Evolutionary conservation across 2,797 vertebrate genomes (phyloP).

Genomic region (Naso thynnoides): DNA sequence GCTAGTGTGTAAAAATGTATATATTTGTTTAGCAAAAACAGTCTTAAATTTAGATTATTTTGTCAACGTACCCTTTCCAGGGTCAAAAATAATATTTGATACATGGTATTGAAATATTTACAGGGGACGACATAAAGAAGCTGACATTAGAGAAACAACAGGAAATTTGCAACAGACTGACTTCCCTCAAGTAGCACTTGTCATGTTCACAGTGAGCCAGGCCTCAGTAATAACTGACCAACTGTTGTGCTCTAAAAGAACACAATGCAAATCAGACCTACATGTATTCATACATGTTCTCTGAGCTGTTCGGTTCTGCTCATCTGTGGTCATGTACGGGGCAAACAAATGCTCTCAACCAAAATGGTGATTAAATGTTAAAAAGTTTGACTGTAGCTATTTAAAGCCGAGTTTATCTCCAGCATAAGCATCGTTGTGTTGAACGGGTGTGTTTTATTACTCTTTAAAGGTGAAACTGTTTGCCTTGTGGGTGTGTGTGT

Average conservation of each 20-base stretch:
- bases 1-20: not conserved
- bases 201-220: not conserved
- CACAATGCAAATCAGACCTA: not conserved
- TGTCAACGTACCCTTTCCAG: not conserved
- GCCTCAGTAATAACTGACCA: not conserved
- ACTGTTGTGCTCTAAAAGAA: not conserved
- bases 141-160: slow-evolving; percentile 17
- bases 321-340: not conserved
- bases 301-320: not conserved
- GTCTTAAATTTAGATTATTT: not conserved
- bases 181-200: not conserved
- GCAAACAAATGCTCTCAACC: slow-evolving; percentile 6
- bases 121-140: not conserved
- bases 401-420: slow-evolving; percentile 14
- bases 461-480: slow-evolving; percentile 42
- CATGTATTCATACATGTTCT: not conserved
- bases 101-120: not conserved
- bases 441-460: slow-evolving; percentile 21
- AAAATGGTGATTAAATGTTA: slow-evolving; percentile 1
- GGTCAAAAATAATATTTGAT: rapidly evolving
- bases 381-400: slow-evolving; percentile 8
- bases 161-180: slow-evolving; percentile 5
- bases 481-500: slow-evolving; percentile 40
- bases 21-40: not conserved
- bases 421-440: not conserved